Evolutionary conservation across 2,797 vertebrate genomes (phyloP).

Genomic region (Cyclopterus lumpus): DNA sequence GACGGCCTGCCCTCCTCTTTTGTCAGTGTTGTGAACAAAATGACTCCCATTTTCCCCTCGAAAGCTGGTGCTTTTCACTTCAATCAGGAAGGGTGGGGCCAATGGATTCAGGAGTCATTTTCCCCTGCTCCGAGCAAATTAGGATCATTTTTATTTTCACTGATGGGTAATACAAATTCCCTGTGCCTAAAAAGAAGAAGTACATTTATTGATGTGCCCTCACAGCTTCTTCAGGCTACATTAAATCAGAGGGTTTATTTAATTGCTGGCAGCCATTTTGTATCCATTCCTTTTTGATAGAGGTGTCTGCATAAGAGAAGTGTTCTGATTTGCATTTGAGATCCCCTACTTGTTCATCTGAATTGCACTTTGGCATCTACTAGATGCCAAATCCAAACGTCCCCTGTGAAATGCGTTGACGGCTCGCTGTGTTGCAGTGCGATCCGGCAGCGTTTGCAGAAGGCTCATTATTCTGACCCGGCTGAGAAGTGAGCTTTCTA

Average conservation of each 20-base stretch:
- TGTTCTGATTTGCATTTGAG: constrained; percentile 54
- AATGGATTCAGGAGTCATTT: constrained; percentile 53
- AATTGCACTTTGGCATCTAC: constrained; percentile 18
- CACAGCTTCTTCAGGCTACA: constrained; percentile 39
- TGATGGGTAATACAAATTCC: constrained; percentile 70
- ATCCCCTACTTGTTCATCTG: constrained; percentile 26
- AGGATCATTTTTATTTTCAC: constrained; percentile 67
- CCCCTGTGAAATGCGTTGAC: constrained; percentile 9
- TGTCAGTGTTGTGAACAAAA: constrained; percentile 64
- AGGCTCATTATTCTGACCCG: constrained; percentile 5
- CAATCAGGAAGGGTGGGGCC: constrained; percentile 71
- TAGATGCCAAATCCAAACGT: constrained; percentile 33
- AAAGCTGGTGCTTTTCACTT: constrained; percentile 63
- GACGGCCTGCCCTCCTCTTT: constrained; percentile 43
- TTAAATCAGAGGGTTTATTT: constrained; percentile 51
- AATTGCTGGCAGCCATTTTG: constrained; percentile 72
- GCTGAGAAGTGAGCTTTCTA: constrained; percentile 10
- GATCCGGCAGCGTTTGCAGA: constrained; percentile 9
- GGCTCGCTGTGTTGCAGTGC: neutral
- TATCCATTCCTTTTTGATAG: constrained; percentile 55
- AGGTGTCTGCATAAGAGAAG: constrained; percentile 46
- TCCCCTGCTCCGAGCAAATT: constrained; percentile 62
- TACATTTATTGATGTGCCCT: constrained; percentile 44
- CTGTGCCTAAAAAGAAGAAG: constrained; percentile 11
- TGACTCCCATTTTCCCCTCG: constrained; percentile 72